Evolutionary conservation across 1,140 invertebrate genomes (phyloP).

Genomic region (Doryteuthis pealeii): DNA sequence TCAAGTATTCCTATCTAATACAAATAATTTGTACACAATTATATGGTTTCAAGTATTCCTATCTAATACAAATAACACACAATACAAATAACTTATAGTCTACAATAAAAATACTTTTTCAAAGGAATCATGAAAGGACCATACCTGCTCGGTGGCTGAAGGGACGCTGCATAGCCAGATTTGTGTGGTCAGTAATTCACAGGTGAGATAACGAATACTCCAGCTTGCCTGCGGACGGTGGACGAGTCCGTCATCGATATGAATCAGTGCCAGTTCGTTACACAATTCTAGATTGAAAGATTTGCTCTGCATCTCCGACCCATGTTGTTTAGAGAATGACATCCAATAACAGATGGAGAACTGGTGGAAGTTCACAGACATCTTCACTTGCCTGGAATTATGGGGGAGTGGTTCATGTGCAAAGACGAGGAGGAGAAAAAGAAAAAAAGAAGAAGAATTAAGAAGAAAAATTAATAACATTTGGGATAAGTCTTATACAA

Average conservation of each 20-base stretch:
- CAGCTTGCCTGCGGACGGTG: constrained; percentile 86
- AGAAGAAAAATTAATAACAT: no score
- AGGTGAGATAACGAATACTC: constrained; percentile 91
- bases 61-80: no score
- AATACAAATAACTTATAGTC: no score
- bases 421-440: not conserved
- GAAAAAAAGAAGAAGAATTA: no score
- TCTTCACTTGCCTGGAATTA: constrained; percentile 75
- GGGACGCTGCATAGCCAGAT: constrained; percentile 84
- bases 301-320: constrained; percentile 87
- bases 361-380: constrained; percentile 83
- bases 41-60: no score
- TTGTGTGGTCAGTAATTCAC: constrained; percentile 85
- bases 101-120: no score
- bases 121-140: no score
- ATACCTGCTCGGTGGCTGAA: constrained; percentile 26
- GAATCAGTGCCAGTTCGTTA: constrained; percentile 71
- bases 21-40: no score
- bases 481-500: no score
- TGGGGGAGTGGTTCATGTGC: no score
- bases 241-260: constrained; percentile 79
- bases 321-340: constrained; percentile 93
- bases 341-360: constrained; percentile 98
- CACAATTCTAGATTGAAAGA: constrained; percentile 65
- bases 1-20: no score